These are phyloP conservation scores for Thalpophila matura DNA, from an alignment of 2,888 invertebrate genomes.

Conservation along the genomic window DNA sequence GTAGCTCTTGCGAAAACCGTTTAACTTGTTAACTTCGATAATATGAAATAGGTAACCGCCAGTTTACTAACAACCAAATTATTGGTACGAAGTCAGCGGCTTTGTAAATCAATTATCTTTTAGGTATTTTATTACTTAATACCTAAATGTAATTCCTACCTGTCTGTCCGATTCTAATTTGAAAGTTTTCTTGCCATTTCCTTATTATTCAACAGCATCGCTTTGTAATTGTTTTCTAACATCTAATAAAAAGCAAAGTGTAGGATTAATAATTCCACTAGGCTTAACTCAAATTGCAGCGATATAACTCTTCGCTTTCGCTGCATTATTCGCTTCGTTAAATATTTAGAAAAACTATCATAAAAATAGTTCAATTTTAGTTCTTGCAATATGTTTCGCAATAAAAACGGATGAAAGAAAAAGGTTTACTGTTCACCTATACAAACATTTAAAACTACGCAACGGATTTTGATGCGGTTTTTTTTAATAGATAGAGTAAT, in stretches of 20 bases:
- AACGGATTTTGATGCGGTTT: too few species aligned
- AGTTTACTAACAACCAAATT: slow-evolving; percentile 63
- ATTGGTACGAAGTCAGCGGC: slow-evolving; percentile 26
- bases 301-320: slow-evolving; percentile 26
- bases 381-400: background rate
- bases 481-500: too few species aligned
- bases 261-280: background rate
- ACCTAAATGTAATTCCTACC: slow-evolving; percentile 21
- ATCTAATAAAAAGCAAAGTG: slow-evolving; percentile 1
- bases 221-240: slow-evolving; percentile 32
- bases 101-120: slow-evolving; percentile 48
- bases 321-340: slow-evolving; percentile 11
- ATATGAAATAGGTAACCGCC: slow-evolving; percentile 63
- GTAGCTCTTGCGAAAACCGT: slow-evolving; percentile 65
- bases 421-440: background rate
- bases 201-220: slow-evolving; percentile 33
- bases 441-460: too few species aligned
- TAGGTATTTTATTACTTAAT: slow-evolving; percentile 37
- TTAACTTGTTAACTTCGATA: slow-evolving; percentile 70
- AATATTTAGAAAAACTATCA: slow-evolving; percentile 3
- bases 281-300: background rate
- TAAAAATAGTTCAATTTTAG: background rate
- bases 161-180: slow-evolving; percentile 30
- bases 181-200: slow-evolving; percentile 35
- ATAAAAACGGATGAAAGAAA: background rate